Conservation (phyloP, 2,888 invertebrate genomes). For the Chloroclystis v-ata region DNA sequence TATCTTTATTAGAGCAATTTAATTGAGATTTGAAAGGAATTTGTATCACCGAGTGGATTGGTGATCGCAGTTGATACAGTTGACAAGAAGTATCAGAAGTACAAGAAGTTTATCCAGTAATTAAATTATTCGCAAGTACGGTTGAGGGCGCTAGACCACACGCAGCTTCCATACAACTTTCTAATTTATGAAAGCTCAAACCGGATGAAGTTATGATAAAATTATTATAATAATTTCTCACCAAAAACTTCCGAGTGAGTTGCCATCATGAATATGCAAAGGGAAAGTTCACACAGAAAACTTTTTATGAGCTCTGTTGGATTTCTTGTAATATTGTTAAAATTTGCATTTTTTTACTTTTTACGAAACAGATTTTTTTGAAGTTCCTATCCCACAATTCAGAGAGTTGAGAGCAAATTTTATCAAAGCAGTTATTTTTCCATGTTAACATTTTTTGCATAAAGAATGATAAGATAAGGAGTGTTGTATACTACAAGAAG, state of each 20-base stretch:
- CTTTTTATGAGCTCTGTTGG: constrained; percentile 70
- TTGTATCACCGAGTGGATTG: too few relatives aligned
- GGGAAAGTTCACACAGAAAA: constrained; percentile 62
- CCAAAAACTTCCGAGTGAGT: constrained; percentile 72
- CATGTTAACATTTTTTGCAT: too few relatives aligned
- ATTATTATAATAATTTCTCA: constrained; percentile 75
- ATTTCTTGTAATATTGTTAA: constrained; percentile 58
- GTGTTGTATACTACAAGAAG: too few relatives aligned
- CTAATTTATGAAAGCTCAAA: constrained; percentile 62
- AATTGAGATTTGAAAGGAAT: too few relatives aligned
- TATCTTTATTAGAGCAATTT: too few relatives aligned
- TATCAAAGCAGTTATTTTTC: constrained; percentile 9
- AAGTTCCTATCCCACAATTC: constrained; percentile 14
- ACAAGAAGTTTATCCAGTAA: constrained; percentile 28
- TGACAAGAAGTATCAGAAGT: too few relatives aligned
- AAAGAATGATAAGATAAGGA: too few relatives aligned
- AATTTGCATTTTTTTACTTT: constrained; percentile 55
- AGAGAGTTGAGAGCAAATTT: constrained; percentile 5
- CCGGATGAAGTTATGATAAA: constrained; percentile 70
- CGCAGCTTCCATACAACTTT: constrained; percentile 40
- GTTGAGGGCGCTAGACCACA: constrained; percentile 42
- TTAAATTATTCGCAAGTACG: constrained; percentile 41
- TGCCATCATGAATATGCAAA: constrained; percentile 72
- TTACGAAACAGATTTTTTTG: constrained; percentile 21
- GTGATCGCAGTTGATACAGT: too few relatives aligned